Conservation (phyloP, 1,140 invertebrate genomes). For the Aphelinus atriplicis region DNA sequence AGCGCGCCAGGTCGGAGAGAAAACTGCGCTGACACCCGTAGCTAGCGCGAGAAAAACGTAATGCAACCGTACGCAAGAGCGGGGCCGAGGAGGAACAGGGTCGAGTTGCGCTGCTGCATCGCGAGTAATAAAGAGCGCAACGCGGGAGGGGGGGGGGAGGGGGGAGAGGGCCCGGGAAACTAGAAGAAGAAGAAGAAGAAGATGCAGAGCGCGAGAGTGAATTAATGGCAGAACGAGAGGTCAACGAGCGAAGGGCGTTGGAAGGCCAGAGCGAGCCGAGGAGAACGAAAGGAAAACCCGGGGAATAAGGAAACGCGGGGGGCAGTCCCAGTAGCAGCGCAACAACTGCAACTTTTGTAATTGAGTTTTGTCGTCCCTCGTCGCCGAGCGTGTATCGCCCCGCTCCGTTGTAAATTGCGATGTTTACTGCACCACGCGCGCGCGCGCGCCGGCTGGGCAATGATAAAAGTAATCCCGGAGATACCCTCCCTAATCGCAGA, state of each 20-base stretch:
- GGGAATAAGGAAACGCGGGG: not conserved
- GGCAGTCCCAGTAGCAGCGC: constrained; percentile 14
- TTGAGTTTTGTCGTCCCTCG: constrained; percentile 59
- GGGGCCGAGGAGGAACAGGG: no score
- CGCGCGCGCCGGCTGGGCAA: not conserved
- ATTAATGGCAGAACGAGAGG: not conserved
- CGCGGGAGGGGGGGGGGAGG: no score
- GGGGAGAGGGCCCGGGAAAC: not conserved
- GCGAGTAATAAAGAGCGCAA: no score
- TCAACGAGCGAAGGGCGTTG: not conserved
- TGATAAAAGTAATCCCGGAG: constrained; percentile 29
- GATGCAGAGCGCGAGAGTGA: not conserved
- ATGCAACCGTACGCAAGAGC: no score
- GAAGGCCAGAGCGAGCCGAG: constrained; percentile 24
- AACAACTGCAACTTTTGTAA: constrained; percentile 59
- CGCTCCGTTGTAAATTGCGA: constrained; percentile 36
- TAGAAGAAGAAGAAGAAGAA: not conserved
- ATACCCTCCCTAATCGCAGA: constrained; percentile 1
- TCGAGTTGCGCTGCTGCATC: no score
- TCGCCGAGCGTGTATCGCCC: constrained; percentile 1
- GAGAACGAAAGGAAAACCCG: constrained; percentile 35
- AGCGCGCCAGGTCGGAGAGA: no score
- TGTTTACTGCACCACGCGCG: constrained; percentile 27
- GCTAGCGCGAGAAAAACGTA: no score
- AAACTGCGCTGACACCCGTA: no score